Evolutionary conservation across 2,888 invertebrate species (phyloP).

Genomic region (Lobophora halterata): DNA sequence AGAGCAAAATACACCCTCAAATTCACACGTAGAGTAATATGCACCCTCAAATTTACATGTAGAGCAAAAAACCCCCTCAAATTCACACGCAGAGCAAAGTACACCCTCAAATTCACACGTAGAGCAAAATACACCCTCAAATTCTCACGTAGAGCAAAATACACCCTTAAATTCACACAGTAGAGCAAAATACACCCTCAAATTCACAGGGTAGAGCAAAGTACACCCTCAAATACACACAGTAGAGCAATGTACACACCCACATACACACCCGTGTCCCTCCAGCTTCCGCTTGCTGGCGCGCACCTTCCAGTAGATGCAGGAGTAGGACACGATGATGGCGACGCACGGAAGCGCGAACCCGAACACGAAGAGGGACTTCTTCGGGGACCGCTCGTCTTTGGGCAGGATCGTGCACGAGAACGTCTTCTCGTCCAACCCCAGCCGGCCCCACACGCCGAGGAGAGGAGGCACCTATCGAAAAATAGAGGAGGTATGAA

Average conservation of each 20-base stretch:
- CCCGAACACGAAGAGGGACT: constrained; percentile 90
- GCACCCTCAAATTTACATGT: too few relatives aligned
- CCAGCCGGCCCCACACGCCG: constrained; percentile 92
- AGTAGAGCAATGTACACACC: constrained; percentile 55
- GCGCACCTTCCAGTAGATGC: constrained; percentile 90
- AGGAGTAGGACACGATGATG: constrained; percentile 91
- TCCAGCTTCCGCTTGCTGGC: constrained; percentile 87
- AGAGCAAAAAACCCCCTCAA: too few relatives aligned
- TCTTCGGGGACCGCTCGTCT: constrained; percentile 90
- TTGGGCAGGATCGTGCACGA: constrained; percentile 93
- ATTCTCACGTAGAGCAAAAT: too few relatives aligned
- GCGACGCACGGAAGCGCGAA: constrained; percentile 92
- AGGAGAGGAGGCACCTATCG: constrained; percentile 88
- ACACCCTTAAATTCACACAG: too few relatives aligned
- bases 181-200: too few relatives aligned
- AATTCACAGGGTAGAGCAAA: too few relatives aligned
- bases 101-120: too few relatives aligned
- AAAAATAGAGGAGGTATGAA: constrained; percentile 10
- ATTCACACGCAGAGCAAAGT: too few relatives aligned
- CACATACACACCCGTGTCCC: constrained; percentile 84
- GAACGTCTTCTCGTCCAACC: constrained; percentile 89
- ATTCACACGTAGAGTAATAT: too few relatives aligned
- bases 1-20: too few relatives aligned
- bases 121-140: too few relatives aligned
- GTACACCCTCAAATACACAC: too few relatives aligned